Evolutionary conservation across 1,140 invertebrate species (phyloP), one percentile per base, ranked within the genome.

Genomic region (Cryptotermes secundus): DNA sequence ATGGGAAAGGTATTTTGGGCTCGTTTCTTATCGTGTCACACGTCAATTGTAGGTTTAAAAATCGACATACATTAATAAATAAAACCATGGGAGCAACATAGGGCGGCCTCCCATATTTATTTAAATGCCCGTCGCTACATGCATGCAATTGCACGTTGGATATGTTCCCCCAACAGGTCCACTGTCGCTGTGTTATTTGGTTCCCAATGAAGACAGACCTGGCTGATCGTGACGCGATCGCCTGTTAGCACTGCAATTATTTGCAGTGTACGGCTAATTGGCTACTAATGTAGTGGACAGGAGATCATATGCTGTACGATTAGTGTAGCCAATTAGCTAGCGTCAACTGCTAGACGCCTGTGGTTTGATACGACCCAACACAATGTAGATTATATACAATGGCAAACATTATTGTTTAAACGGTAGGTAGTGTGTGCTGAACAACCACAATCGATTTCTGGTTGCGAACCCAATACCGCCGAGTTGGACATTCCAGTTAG

Each of bases 311-410:
- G 26, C 59, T 72, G 59, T n/a, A n/a, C 59, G 59, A 72, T 72
- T 72, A 72, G 59, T 72, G 59, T 72, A 72, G 31, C n/a, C 59
- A 72, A 72, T 72, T 72, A 72, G 59, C 59, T 6, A 72, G 59
- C 59, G 59, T 72, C 59, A 72, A 72, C 26, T 72, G 59, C 26
- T 14, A 26, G 26, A 26, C 59, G 59, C n/a, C 59, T 72, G 59
- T 72, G 59, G 53, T 31, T 3, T 72, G 59, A 72, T 72, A 72
- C 59, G 31, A n/a, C 26, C 59, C n/a, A n/a, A 72, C 9, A 72
- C 59, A 72, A 72, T 72, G 59, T 16, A 72, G 26, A n/a, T 72
- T 72, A 72, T 72, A 72, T 72, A 72, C 59, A 72, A 72, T 72
- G 59, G 59, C 26, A 72, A 16, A 26, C 59, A 72, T 72, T 72